phyloP scores from a whole-genome alignment of 1,140 invertebrate genomes.

The Drosophila tsacasi region DNA sequence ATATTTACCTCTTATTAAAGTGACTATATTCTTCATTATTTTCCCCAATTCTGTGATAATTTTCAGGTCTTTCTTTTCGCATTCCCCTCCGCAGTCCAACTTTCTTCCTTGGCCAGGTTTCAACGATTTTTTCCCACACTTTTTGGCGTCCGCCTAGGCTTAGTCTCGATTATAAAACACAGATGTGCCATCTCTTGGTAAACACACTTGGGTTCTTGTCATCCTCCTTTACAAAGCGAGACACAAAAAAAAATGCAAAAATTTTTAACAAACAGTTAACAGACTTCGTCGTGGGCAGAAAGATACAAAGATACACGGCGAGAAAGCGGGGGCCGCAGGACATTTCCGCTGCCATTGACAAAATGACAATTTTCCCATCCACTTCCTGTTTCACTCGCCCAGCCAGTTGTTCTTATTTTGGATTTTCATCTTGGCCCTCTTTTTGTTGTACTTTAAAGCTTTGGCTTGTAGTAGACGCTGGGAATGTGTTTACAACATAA shows the following conservation, averaged over 20 bases:
- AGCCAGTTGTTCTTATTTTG: conserved; percentile 33
- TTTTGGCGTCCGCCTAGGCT: conserved; percentile 36
- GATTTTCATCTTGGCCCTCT: conserved; percentile 10
- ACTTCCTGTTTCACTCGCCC: conserved; percentile 4
- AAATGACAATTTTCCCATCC: conserved; percentile 48
- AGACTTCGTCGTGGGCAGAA: conserved; percentile 43
- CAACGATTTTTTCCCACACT: conserved; percentile 36
- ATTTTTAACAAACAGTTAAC: conserved; percentile 61
- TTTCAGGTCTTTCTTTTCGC: neutral
- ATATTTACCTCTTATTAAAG: neutral
- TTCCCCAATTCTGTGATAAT: neutral
- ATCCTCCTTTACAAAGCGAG: conserved; percentile 23
- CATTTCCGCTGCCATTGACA: conserved; percentile 56
- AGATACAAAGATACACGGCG: conserved; percentile 30
- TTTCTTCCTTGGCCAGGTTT: conserved; percentile 26
- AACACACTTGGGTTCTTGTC: conserved; percentile 58
- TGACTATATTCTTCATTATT: neutral
- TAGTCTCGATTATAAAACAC: conserved; percentile 75
- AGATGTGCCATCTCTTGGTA: conserved; percentile 66
- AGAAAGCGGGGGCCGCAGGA: conserved; percentile 8
- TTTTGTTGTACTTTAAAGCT: conserved; percentile 44
- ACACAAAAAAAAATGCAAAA: conserved; percentile 37
- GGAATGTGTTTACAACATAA: conserved; percentile 72
- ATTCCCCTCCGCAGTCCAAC: neutral
- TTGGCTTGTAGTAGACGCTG: conserved; percentile 44